Evolutionary conservation across 2,888 invertebrate species (phyloP), one percentile per base, ranked within the genome.

Genomic region (Agrochola litura): DNA sequence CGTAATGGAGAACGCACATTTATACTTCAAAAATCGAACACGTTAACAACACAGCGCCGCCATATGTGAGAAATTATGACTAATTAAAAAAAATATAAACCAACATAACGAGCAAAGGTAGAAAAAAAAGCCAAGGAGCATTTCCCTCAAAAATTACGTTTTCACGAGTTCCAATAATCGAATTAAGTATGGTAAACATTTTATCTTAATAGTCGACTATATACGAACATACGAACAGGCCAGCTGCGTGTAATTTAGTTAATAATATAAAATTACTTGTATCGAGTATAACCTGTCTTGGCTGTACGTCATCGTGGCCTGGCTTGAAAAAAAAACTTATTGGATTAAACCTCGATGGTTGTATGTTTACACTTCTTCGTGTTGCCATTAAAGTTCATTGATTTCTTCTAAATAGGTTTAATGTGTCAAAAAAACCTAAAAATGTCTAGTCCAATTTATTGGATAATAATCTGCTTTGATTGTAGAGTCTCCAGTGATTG

Each of bases 141-240:
- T 85, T 84, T 86, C 82, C 76, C 78, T 83, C 61, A 83, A 87
- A 86, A 88, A 87, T 79, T 77, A 84, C 83, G 79, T 86, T 86
- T 89, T 90, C 86, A 78, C 86, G 81, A 90, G 82, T 91, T 90
- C 90, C 93, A 93, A 94, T 95, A 95, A 95, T 95, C 94, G 90
- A 95, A 95, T 95, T 95, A 95, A 88, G 92, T 92, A 94, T 92
- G 88, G 94, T 92, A 95, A 95, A 95, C 95, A 95, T 95, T 93
- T 92, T 92, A 93, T 92, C 92, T 93, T 94, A 94, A 94, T 93
- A 89, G 90, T 87, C 87, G 84, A 88, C 89, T 91, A 88, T 91
- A 91, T 92, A 86, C 87, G 90, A 89, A 90, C 89, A 80, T 86
- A 89, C 86, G 86, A 84, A 87, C 85, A 83, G 79, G 83, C 85